Evolutionary conservation across 2,888 invertebrate genomes (phyloP).

Genomic region (Ichneumon xanthorius): DNA sequence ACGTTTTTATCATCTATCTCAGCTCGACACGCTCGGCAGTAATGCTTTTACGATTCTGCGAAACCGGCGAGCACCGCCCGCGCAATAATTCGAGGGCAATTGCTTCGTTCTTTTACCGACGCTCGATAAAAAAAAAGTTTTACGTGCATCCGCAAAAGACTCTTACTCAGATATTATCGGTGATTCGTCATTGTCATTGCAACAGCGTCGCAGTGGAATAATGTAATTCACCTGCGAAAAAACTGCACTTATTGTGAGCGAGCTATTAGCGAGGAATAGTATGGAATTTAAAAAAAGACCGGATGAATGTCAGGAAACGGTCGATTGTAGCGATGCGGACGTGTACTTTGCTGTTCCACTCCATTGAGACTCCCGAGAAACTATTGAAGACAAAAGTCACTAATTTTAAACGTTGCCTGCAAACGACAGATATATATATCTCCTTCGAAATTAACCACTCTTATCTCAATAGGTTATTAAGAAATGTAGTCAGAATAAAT

Average conservation of each 20-base stretch:
- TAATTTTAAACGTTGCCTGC: background rate
- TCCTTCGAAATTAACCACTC: background rate
- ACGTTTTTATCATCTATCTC: background rate
- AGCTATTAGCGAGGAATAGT: background rate
- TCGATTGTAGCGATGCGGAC: background rate
- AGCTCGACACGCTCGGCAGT: background rate
- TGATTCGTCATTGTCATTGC: background rate
- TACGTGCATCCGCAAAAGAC: background rate
- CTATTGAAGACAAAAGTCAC: background rate
- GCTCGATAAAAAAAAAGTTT: background rate
- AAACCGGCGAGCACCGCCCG: background rate
- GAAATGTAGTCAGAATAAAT: background rate
- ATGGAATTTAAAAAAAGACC: background rate
- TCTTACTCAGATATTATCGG: background rate
- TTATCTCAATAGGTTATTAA: slow-evolving; percentile 2
- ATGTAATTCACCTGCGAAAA: background rate
- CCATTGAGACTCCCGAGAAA: background rate
- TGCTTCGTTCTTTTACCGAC: background rate
- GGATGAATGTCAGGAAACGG: background rate
- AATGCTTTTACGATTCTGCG: background rate
- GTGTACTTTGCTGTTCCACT: background rate
- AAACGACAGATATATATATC: background rate
- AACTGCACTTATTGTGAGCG: background rate
- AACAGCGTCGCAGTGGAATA: background rate
- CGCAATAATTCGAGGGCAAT: background rate